Conservation (phyloP, 2,113 vertebrate species). For the Anolis carolinensis region DNA sequence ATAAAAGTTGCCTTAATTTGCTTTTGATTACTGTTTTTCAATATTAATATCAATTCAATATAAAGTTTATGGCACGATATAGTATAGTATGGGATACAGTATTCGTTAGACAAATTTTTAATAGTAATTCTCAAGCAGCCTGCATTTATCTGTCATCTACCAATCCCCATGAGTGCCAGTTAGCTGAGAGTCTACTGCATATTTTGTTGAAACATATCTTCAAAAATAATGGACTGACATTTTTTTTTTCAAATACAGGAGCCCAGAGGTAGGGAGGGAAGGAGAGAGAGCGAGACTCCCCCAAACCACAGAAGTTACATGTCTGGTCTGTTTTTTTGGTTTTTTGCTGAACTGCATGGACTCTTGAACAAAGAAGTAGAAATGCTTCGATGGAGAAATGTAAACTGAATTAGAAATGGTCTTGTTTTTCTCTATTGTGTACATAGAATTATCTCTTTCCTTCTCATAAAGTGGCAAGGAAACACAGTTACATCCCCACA, state of each 20-base stretch:
- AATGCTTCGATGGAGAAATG: background rate
- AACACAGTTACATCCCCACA: background rate
- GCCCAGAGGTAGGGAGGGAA: too few relatives aligned
- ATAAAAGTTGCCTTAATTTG: too few relatives aligned
- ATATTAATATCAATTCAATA: too few relatives aligned
- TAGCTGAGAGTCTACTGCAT: too few relatives aligned
- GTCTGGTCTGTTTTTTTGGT: background rate
- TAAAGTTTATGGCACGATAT: too few relatives aligned
- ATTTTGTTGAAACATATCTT: background rate
- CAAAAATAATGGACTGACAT: background rate
- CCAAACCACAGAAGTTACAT: background rate
- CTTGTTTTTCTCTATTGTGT: background rate
- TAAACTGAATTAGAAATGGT: background rate
- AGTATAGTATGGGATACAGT: too few relatives aligned
- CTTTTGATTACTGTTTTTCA: too few relatives aligned
- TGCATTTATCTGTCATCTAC: too few relatives aligned
- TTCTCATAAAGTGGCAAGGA: background rate
- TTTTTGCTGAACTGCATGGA: background rate
- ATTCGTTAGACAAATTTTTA: too few relatives aligned
- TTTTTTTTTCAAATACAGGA: background rate
- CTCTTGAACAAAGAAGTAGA: background rate
- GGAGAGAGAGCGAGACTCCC: too few relatives aligned
- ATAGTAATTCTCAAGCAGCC: too few relatives aligned
- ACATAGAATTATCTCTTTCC: background rate
- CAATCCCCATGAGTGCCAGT: too few relatives aligned